A percentile compares a stretch with the other conserved stretches of the same genome.
Evolutionary conservation across 2,113 vertebrate species (phyloP).

Genomic region (Ophthalmolycus amberensis): DNA sequence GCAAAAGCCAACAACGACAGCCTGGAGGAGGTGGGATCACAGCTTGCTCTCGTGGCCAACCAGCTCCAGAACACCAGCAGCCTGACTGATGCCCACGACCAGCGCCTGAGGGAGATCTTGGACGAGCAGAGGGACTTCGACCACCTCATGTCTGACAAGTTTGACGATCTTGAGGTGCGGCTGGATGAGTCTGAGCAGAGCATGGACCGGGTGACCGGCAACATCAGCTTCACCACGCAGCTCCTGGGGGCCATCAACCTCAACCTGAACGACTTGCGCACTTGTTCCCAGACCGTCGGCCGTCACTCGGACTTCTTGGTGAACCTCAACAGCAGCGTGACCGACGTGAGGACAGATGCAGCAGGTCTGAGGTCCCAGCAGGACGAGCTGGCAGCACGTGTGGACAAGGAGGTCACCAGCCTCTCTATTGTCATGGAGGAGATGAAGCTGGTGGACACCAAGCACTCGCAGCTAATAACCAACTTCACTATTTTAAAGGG

Average conservation of each 20-base stretch:
- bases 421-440: conserved; percentile 96
- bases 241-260: conserved; percentile 91
- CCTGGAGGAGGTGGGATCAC: conserved; percentile 90
- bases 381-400: conserved; percentile 88
- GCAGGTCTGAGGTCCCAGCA: conserved; percentile 89
- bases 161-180: conserved; percentile 88
- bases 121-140: conserved; percentile 89
- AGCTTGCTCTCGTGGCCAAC: conserved; percentile 86
- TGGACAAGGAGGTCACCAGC: conserved; percentile 94
- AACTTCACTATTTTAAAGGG: conserved; percentile 98
- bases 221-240: conserved; percentile 94
- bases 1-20: conserved; percentile 92
- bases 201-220: conserved; percentile 91
- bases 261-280: conserved; percentile 90
- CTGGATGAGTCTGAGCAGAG: conserved; percentile 89
- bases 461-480: conserved; percentile 95
- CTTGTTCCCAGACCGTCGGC: conserved; percentile 90
- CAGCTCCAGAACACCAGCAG: conserved; percentile 92
- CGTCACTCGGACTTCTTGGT: conserved; percentile 91
- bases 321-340: conserved; percentile 88
- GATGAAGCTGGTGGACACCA: conserved; percentile 97
- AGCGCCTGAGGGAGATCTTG: conserved; percentile 91
- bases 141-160: conserved; percentile 88
- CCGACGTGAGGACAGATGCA: conserved; percentile 86
- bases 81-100: conserved; percentile 88